phyloP scores from a whole-genome alignment of 1,140 invertebrate genomes.

The Caligus rogercresseyi region DNA sequence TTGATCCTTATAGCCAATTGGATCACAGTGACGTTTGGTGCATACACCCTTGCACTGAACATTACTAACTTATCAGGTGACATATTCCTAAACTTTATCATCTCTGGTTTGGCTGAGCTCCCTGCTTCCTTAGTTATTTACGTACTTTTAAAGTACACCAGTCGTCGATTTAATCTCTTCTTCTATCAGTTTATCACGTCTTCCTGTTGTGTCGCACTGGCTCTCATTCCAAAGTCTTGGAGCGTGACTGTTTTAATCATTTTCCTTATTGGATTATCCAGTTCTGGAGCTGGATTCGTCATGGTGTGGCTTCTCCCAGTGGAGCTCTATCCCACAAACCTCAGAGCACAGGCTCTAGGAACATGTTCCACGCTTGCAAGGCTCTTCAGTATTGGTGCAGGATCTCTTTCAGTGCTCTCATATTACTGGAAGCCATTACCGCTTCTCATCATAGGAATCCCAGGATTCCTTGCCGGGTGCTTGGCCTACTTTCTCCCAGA shows the following conservation, averaged over 20 bases:
- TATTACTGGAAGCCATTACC: constrained; percentile 10
- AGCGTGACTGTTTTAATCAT: background rate
- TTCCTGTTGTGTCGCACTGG: background rate
- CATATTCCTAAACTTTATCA: constrained; percentile 13
- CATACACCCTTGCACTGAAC: constrained; percentile 7
- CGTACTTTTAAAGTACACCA: background rate
- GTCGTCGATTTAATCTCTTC: background rate
- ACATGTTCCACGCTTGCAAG: constrained; percentile 8
- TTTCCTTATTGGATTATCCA: background rate
- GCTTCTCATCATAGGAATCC: constrained; percentile 5
- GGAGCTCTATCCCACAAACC: constrained; percentile 8
- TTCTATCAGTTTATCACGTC: background rate
- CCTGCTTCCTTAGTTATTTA: background rate
- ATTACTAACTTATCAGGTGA: background rate
- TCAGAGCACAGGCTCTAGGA: constrained; percentile 6
- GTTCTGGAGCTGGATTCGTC: background rate
- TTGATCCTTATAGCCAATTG: constrained; percentile 1
- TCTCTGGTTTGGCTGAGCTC: background rate
- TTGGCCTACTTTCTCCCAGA: background rate
- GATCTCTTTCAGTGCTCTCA: background rate
- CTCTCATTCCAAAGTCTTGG: background rate
- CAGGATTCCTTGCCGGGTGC: background rate
- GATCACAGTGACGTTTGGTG: background rate
- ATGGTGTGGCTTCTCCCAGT: constrained; percentile 1
- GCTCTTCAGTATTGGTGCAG: background rate